Conservation (phyloP, 1,140 invertebrate genomes). For the Sitophilus oryzae region DNA sequence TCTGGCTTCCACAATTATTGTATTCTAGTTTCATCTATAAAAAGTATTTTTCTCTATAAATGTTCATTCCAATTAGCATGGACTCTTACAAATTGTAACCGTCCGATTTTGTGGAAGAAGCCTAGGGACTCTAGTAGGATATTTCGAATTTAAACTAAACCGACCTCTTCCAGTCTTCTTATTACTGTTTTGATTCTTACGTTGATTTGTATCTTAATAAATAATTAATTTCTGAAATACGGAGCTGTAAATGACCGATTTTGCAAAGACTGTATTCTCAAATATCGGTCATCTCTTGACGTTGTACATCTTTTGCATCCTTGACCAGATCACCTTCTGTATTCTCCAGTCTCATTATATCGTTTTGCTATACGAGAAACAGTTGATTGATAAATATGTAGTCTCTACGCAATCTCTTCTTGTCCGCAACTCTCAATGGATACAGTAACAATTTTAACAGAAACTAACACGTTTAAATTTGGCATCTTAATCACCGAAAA, state of each 20-base stretch:
- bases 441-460: too few relatives aligned
- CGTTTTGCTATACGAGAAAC: conserved; percentile 18
- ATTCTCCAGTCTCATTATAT: conserved; percentile 16
- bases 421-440: too few relatives aligned
- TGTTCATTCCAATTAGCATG: too few relatives aligned
- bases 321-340: conserved; percentile 17
- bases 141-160: conserved; percentile 13
- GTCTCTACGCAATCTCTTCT: conserved; percentile 12
- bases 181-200: conserved; percentile 10
- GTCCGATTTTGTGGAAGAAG: too few relatives aligned
- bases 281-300: conserved; percentile 8
- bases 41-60: conserved; percentile 12
- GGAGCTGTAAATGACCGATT: conserved; percentile 13
- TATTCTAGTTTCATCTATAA: conserved; percentile 13
- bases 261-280: conserved; percentile 11
- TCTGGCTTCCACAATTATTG: conserved; percentile 16
- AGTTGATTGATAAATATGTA: conserved; percentile 13
- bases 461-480: too few relatives aligned
- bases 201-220: conserved; percentile 2
- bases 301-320: conserved; percentile 17
- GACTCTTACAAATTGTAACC: too few relatives aligned
- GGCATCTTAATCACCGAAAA: too few relatives aligned
- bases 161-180: too few relatives aligned
- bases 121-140: conserved; percentile 11
- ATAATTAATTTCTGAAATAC: conserved; percentile 11